Percentiles rank a stretch among this genome's conserved stretches.
Conservation (phyloP, 2,888 invertebrate species). For the Coecobrya sp. region DNA sequence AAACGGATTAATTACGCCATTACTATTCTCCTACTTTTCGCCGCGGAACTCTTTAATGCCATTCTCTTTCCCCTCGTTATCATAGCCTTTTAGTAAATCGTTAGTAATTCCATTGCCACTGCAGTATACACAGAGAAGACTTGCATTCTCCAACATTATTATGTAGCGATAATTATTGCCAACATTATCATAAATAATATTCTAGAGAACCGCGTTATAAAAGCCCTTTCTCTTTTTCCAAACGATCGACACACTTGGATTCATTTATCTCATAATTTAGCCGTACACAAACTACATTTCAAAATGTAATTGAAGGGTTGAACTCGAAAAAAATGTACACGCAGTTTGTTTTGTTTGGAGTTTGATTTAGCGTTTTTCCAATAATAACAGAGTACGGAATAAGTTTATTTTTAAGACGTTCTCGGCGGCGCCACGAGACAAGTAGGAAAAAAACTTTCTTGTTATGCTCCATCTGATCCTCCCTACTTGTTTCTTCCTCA, state of each 20-base stretch:
- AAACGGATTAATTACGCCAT: constrained; percentile 49
- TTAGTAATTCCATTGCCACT: constrained; percentile 11
- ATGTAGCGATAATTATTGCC: no score
- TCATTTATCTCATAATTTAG: no score
- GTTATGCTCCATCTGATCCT: constrained; percentile 45
- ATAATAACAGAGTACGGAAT: no score
- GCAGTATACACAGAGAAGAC: not conserved
- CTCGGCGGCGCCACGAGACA: not conserved
- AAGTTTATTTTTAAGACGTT: no score
- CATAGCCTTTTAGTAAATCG: constrained; percentile 48
- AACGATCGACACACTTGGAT: no score
- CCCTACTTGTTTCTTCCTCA: constrained; percentile 12
- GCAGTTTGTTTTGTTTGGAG: no score
- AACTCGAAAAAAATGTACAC: no score
- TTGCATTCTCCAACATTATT: not conserved
- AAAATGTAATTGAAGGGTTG: not conserved
- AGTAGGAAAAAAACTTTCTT: constrained; percentile 6
- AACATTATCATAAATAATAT: constrained; percentile 10
- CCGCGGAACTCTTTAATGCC: constrained; percentile 34
- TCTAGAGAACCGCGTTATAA: no score
- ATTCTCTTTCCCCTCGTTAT: not conserved
- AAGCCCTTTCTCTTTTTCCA: no score
- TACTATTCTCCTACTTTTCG: constrained; percentile 27
- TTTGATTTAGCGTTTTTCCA: no score
- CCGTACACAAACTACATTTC: not conserved